Evolutionary conservation across 2,888 invertebrate genomes (phyloP), one percentile per base, ranked within the genome.

Genomic region (Anoplius nigerrimus): DNA sequence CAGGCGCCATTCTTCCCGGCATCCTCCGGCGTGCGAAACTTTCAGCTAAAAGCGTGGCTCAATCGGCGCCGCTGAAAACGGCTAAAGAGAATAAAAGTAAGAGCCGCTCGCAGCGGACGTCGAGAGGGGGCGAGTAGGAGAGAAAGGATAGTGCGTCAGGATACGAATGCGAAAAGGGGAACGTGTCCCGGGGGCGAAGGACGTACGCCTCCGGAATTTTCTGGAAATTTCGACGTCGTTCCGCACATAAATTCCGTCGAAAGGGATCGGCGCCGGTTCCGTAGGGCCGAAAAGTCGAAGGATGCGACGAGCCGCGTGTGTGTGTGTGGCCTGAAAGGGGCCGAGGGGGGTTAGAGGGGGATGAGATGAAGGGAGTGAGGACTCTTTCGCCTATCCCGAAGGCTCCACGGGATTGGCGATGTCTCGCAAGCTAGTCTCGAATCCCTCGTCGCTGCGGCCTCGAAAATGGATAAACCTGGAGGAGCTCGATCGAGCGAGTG

Each of bases 401-500:
- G 45, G 64, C 34, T 45, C 55, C 52, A 53, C 62, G 45, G 42
- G 20, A 42, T 58, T 51, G 54, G 62, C 42, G 60, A 59, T 69
- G 77, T 71, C 68, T 70, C 68, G 59, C 48, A 4, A 16, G 56
- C 55, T 55, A 48, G 45, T 61, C 63, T 68, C 67, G 73, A 73
- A 69, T 68, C 66, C 60, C 56, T 62, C 21, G 66, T 59, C 71
- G 64, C 62, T 60, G 64, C 62, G 66, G 60, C 67, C 62, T 69
- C 64, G 74, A 69, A 75, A 75, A 75, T 72, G 65, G 74, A 75
- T 75, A 75, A 75, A 75, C 72, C 63, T 56, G 21, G 69, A 55
- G 57, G 57, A 56, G 66, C 60, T 75, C 71, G 68, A 69, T 76
- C 72, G 69, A 67, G 69, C 72, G 69, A 74, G 75, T 74, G 80